Evolutionary conservation across 2,888 invertebrate genomes (phyloP).

Genomic region (Seira musarum): DNA sequence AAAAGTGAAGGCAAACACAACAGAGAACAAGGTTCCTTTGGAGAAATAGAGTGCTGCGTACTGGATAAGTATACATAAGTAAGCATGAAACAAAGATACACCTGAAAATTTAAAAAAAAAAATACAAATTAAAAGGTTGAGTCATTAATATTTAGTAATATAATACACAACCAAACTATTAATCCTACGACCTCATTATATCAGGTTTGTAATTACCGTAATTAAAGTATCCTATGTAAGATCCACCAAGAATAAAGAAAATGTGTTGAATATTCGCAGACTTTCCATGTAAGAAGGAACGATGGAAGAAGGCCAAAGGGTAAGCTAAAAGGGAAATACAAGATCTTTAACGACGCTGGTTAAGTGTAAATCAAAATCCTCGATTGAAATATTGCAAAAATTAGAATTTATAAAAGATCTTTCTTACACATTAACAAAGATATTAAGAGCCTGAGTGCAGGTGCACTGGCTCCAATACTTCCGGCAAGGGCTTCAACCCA

Average conservation of each 20-base stretch:
- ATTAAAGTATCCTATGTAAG: conserved; percentile 86
- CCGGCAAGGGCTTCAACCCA: conserved; percentile 72
- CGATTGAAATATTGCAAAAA: not conserved
- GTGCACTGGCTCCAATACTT: conserved; percentile 77
- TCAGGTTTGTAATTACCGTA: conserved; percentile 78
- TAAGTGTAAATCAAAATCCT: too few species aligned
- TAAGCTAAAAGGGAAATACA: conserved; percentile 76
- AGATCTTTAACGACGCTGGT: too few species aligned
- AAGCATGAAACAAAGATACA: conserved; percentile 82
- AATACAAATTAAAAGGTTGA: not conserved
- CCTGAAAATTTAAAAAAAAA: conserved; percentile 72
- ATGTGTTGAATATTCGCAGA: conserved; percentile 79
- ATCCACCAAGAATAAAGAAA: conserved; percentile 82
- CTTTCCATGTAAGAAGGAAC: conserved; percentile 76
- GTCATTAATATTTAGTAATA: not conserved
- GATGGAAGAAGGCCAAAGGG: conserved; percentile 80
- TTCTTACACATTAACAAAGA: conserved; percentile 79
- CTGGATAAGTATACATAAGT: conserved; percentile 81
- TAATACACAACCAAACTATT: not conserved
- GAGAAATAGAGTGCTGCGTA: conserved; percentile 79
- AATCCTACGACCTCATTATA: too few species aligned
- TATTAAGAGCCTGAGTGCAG: conserved; percentile 79
- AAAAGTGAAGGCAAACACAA: conserved; percentile 82
- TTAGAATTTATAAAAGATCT: conserved; percentile 65
- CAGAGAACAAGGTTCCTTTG: conserved; percentile 79